These are phyloP conservation scores for Prosapia bicincta DNA, from an alignment of 2,888 invertebrate species.

Conservation along the genomic window DNA sequence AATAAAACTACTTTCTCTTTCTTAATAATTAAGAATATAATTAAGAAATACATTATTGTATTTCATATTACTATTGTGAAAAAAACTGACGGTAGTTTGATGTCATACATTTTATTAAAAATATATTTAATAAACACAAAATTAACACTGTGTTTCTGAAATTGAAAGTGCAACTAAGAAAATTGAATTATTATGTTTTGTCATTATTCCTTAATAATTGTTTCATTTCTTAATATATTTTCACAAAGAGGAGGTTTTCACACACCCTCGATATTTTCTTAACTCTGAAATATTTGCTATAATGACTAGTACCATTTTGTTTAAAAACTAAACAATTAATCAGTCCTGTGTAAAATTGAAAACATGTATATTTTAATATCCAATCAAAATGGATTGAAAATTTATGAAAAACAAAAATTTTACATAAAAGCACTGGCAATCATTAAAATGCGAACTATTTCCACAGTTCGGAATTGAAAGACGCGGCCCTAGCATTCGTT, in stretches of 20 bases:
- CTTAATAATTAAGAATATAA: too few relatives aligned
- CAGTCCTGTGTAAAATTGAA: constrained; percentile 10
- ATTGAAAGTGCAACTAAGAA: too few relatives aligned
- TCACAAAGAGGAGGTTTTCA: neutral
- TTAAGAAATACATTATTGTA: too few relatives aligned
- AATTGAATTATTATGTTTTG: too few relatives aligned
- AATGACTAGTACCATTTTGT: constrained; percentile 20
- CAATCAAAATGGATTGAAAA: neutral
- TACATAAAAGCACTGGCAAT: neutral
- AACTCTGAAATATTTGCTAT: neutral
- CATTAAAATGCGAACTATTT: neutral
- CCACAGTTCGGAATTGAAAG: constrained; percentile 31
- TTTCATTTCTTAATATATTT: too few relatives aligned
- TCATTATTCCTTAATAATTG: too few relatives aligned
- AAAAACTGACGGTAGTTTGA: too few relatives aligned
- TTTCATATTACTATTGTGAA: too few relatives aligned
- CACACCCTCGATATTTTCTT: neutral
- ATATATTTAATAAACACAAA: too few relatives aligned
- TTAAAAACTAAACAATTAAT: constrained; percentile 20
- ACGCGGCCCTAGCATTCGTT: constrained; percentile 37
- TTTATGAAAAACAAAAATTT: neutral
- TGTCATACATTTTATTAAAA: too few relatives aligned
- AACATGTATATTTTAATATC: neutral
- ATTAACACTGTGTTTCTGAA: too few relatives aligned
- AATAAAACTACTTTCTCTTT: too few relatives aligned